These are phyloP conservation scores for Epizoanthus rinbou DNA, from an alignment of 92 coral and sea anemone species.

Conservation along the genomic window DNA sequence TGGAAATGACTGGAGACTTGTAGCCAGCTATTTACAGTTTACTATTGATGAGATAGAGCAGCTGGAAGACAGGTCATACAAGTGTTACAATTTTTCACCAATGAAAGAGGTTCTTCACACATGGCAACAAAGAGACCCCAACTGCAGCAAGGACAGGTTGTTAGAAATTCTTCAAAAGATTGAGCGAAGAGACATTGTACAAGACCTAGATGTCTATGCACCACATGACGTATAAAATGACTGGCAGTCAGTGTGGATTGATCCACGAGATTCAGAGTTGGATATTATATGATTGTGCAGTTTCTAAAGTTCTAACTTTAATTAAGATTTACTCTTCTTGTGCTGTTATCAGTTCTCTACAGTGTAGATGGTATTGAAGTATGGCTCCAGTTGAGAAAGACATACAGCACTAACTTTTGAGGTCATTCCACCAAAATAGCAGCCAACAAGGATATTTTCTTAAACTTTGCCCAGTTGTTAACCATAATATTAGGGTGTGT, in stretches of 20 bases:
- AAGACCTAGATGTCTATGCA: constrained; percentile 39
- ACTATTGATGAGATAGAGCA: constrained; percentile 63
- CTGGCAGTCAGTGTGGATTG: not conserved
- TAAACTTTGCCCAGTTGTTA: too few species aligned
- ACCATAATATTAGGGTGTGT: too few species aligned
- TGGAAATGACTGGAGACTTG: constrained; percentile 77
- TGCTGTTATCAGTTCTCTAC: too few species aligned
- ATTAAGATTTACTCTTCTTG: too few species aligned
- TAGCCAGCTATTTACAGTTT: constrained; percentile 79
- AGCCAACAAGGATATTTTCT: too few species aligned
- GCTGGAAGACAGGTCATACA: constrained; percentile 63
- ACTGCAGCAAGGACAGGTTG: constrained; percentile 63
- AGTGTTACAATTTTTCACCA: constrained; percentile 72
- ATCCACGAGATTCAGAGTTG: not conserved
- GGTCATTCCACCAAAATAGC: too few species aligned
- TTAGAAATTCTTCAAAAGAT: constrained; percentile 56
- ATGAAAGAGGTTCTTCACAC: constrained; percentile 63
- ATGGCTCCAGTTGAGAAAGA: too few species aligned
- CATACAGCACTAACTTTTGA: too few species aligned
- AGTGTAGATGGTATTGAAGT: too few species aligned
- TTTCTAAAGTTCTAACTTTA: too few species aligned
- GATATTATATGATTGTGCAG: too few species aligned
- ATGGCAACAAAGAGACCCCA: constrained; percentile 84
- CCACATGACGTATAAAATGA: too few species aligned
- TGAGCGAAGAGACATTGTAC: constrained; percentile 72